Conservation (phyloP, 2,888 invertebrate species). For the Cerastoderma edule region DNA sequence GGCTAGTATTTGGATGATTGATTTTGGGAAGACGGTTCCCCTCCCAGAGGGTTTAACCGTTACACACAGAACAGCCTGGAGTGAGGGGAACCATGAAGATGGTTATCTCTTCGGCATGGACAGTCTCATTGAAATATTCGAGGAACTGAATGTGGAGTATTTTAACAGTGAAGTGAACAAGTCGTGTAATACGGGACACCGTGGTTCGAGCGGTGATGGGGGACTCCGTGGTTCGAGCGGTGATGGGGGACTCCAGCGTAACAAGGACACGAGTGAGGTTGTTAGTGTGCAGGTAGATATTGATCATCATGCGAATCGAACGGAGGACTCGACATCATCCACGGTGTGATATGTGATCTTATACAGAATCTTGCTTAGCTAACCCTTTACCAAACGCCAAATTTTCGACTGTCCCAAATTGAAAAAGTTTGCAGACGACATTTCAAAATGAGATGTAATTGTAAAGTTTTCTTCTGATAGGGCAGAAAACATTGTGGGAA, state of each 20-base stretch:
- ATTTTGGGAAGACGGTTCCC: slow-evolving; percentile 83
- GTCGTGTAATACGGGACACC: no score
- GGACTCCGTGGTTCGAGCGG: neutral
- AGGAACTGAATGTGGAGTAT: slow-evolving; percentile 65
- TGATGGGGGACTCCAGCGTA: neutral
- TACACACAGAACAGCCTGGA: slow-evolving; percentile 92
- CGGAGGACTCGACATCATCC: slow-evolving; percentile 10
- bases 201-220: neutral
- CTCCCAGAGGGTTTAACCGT: slow-evolving; percentile 88
- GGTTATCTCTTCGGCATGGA: slow-evolving; percentile 96
- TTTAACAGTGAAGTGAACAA: neutral
- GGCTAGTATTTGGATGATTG: slow-evolving; percentile 83
- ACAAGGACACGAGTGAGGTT: slow-evolving; percentile 4
- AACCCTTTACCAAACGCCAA: neutral
- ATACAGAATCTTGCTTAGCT: no score
- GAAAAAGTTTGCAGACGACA: no score
- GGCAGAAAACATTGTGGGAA: no score
- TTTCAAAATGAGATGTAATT: no score
- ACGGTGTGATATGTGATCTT: slow-evolving; percentile 15
- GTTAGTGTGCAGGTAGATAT: neutral
- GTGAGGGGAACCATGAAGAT: slow-evolving; percentile 97
- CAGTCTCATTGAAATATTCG: slow-evolving; percentile 93
- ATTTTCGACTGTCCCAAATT: no score
- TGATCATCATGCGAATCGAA: neutral
- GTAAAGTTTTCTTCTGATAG: no score